phyloP scores from a whole-genome alignment of 2,113 vertebrate species.

The Petaurus breviceps region DNA sequence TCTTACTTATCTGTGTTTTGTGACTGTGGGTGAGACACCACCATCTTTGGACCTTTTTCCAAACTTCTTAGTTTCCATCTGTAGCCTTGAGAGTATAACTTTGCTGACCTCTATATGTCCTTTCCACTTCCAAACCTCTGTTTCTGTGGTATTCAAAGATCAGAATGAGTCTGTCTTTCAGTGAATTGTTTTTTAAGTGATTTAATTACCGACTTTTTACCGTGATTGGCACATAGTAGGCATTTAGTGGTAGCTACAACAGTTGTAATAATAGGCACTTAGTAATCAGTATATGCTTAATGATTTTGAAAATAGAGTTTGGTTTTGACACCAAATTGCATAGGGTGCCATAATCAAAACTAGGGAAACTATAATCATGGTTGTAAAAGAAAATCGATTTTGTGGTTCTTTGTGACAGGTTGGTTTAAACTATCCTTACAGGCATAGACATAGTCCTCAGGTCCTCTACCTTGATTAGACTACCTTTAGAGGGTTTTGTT shows the following conservation, averaged over 20 bases:
- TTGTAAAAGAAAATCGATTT: conserved; percentile 62
- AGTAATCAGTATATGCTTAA: background rate
- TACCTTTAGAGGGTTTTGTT: background rate
- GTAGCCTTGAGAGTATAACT: background rate
- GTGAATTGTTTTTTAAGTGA: conserved; percentile 84
- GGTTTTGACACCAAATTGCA: conserved; percentile 67
- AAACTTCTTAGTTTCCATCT: background rate
- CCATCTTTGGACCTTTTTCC: background rate
- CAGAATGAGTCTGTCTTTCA: conserved; percentile 65
- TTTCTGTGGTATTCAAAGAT: background rate
- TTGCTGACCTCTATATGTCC: background rate
- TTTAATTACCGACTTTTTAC: conserved; percentile 74
- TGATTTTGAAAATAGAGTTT: conserved; percentile 29
- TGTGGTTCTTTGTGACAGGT: conserved; percentile 76
- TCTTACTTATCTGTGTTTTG: background rate
- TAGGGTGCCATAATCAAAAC: conserved; percentile 61
- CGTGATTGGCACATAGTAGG: too few species aligned
- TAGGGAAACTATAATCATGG: conserved; percentile 59
- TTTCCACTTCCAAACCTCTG: conserved; percentile 3
- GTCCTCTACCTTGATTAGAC: background rate
- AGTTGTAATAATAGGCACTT: background rate
- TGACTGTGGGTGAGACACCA: background rate
- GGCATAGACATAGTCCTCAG: conserved; percentile 64
- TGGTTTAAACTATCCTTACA: conserved; percentile 72
- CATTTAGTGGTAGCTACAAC: background rate